Percentiles rank a stretch among this genome's conserved stretches.
phyloP scores from a whole-genome alignment of 1,140 invertebrate species.

The Solenopsis invicta region DNA sequence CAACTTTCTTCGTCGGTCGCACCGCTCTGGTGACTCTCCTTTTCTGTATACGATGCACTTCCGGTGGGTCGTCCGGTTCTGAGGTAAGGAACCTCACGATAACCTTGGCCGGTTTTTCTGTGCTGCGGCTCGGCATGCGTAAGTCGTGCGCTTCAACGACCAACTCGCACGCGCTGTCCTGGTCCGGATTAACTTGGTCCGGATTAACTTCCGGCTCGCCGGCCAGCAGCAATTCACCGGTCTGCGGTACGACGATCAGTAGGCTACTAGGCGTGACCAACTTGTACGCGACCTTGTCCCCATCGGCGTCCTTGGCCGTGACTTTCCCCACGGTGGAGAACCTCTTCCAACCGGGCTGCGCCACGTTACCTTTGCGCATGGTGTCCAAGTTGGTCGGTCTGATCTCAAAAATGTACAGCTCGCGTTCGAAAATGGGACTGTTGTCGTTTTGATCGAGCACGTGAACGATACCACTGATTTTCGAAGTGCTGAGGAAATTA shows the following conservation, averaged over 20 bases:
- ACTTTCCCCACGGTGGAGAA: conserved; percentile 94
- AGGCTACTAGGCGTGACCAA: conserved; percentile 92
- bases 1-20: conserved; percentile 95
- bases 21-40: conserved; percentile 95
- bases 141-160: conserved; percentile 94
- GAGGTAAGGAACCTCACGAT: conserved; percentile 92
- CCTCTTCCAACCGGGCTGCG: conserved; percentile 89
- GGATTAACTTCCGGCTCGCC: conserved; percentile 89
- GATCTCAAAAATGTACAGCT: conserved; percentile 93
- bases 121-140: conserved; percentile 90
- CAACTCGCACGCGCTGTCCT: conserved; percentile 90
- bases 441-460: conserved; percentile 97
- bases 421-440: conserved; percentile 92
- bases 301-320: conserved; percentile 94
- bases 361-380: conserved; percentile 85
- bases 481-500: conserved; percentile 91
- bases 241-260: conserved; percentile 96
- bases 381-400: conserved; percentile 87
- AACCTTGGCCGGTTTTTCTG: conserved; percentile 91
- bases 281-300: conserved; percentile 94
- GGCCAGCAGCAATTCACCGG: conserved; percentile 94
- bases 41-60: conserved; percentile 90
- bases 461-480: conserved; percentile 91
- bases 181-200: conserved; percentile 85
- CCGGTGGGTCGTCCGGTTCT: conserved; percentile 83